Percentiles rank a stretch among this genome's conserved stretches.
Conservation (phyloP, 2,797 vertebrate species). For the Sphenodon punctatus region DNA sequence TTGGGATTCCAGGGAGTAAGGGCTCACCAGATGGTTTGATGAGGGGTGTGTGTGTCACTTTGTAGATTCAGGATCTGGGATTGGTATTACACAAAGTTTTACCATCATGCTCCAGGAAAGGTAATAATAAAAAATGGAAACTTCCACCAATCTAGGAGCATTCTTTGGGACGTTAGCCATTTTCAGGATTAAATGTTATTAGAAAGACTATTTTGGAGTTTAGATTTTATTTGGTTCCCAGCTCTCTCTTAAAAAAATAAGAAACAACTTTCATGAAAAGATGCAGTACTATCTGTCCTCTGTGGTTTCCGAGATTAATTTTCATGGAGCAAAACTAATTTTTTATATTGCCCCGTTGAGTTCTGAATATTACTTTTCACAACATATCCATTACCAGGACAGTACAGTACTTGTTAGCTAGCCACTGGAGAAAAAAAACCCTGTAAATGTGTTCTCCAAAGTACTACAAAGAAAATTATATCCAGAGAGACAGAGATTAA, state of each 20-base stretch:
- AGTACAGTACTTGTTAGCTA: neutral
- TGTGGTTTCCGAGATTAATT: neutral
- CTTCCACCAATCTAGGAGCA: neutral
- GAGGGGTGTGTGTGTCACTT: no score
- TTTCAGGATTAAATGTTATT: neutral
- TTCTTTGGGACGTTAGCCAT: neutral
- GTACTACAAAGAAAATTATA: neutral
- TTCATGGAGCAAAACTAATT: neutral
- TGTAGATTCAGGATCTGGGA: neutral
- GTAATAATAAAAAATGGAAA: neutral
- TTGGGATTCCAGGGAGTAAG: no score
- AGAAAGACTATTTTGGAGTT: neutral
- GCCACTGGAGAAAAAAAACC: neutral
- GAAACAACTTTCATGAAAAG: slow-evolving; percentile 1
- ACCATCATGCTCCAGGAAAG: neutral
- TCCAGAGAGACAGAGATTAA: neutral
- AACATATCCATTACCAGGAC: neutral
- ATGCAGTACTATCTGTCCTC: neutral
- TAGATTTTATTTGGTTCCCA: neutral
- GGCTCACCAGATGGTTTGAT: no score
- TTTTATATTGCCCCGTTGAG: neutral
- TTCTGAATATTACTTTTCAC: neutral
- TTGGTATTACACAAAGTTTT: neutral
- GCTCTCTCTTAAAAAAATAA: neutral
- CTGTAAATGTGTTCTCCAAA: neutral